Base-by-base conservation (phyloP, 2,797 vertebrate species). In the Phataginus tricuspis region DNA sequence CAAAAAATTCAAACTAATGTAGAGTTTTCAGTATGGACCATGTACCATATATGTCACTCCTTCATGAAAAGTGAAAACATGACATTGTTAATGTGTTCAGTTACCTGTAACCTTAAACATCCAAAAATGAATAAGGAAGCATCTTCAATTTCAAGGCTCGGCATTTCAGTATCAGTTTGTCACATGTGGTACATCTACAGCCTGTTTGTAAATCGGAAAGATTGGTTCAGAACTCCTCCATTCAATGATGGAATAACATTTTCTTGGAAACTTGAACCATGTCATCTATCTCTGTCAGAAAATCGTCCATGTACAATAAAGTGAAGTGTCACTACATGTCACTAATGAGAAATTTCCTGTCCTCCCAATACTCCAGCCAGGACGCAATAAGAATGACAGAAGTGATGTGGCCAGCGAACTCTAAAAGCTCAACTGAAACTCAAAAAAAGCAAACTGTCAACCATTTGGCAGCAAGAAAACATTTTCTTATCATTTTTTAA, bases 271-370 rank as follows among this genome's bases (percentile, higher is more conserved):
- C 97, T 94, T 72, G 91, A 98, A 98, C 97, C 93, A 95, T 79
- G 90, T 88, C 71, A 98, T 98, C 98, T 97, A 97, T 98, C 98
- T 99, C 98, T 97, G 98, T 99, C 99, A 99, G 97, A 98, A 98
- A 98, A 94, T 94, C 83, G 88, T 98, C 97, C 88, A 51, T 90
- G 97, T 97, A 98, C 97, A 98, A 98, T 97, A 97, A 98, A 98
- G 97, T 95, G 98, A 97, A 97, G 97, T 97, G 98, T 97, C 98
- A 98, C 95, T 86, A 79, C 95, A 95, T 98, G 97, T 98, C 97
- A 97, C 97, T 98, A 98, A 97, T 97, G 96, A 98, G 98, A 98
- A 98, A 97, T 96, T 80, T 96, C 87, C 85, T 95, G 86, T 91
- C 98, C 97, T 95, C 96, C 95, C 95, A 75, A 90, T 63, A 96